A percentile compares a stretch with the other conserved stretches of the same genome.
These are phyloP conservation scores for Neotoma lepida DNA, from an alignment of 2,113 vertebrate species.

Conservation along the genomic window DNA sequence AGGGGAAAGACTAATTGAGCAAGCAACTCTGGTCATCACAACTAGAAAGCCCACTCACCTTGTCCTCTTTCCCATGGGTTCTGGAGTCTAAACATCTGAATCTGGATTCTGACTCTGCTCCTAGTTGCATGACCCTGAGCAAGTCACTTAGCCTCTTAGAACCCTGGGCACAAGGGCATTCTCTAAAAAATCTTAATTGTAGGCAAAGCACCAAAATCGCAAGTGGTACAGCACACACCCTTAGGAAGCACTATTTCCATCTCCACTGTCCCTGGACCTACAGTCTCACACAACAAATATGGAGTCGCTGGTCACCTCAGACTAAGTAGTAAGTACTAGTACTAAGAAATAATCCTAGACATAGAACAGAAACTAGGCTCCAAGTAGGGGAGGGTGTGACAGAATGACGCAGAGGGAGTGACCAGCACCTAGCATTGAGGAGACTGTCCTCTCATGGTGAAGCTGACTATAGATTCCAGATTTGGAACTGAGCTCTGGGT, in stretches of 20 bases:
- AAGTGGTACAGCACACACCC: not conserved
- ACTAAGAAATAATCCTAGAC: not conserved
- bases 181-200: not conserved
- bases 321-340: no score
- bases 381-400: accelerated
- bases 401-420: not conserved
- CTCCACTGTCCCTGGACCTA: not conserved
- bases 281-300: not conserved
- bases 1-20: not conserved
- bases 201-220: not conserved
- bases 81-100: not conserved
- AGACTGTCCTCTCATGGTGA: not conserved
- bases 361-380: not conserved
- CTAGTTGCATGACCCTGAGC: not conserved
- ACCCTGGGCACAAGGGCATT: not conserved
- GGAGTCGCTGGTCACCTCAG: not conserved
- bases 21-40: not conserved
- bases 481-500: not conserved
- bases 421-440: not conserved
- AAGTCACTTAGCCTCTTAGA: not conserved
- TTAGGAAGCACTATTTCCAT: not conserved
- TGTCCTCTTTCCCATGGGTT: not conserved
- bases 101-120: conserved; percentile 21
- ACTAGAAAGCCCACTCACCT: not conserved
- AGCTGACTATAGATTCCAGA: not conserved